Percentiles rank a stretch among this genome's conserved stretches.
Evolutionary conservation across 1,140 invertebrate genomes (phyloP).

Genomic region (Agrypnia vestita): DNA sequence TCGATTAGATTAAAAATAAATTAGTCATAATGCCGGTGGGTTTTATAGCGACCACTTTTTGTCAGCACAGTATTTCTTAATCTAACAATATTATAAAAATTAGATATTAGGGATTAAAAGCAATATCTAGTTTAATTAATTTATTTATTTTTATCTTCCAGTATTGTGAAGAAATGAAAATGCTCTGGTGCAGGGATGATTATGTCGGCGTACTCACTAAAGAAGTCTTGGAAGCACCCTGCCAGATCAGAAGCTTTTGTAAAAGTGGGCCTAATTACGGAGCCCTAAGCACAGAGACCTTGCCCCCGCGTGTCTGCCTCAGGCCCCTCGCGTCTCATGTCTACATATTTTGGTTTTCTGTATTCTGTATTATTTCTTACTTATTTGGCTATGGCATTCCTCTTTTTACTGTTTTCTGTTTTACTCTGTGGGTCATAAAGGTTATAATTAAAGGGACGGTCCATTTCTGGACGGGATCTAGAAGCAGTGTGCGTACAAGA

Average conservation of each 20-base stretch:
- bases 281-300: constrained; percentile 70
- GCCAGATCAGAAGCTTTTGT: constrained; percentile 74
- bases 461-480: constrained; percentile 38
- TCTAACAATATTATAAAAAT: too few species aligned
- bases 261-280: constrained; percentile 75
- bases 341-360: constrained; percentile 69
- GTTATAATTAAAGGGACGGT: constrained; percentile 49
- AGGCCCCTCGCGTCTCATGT: constrained; percentile 79
- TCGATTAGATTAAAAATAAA: too few species aligned
- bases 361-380: constrained; percentile 45
- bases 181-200: constrained; percentile 76
- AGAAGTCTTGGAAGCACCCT: constrained; percentile 78
- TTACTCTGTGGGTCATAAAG: constrained; percentile 44
- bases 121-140: too few species aligned
- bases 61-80: too few species aligned
- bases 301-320: constrained; percentile 82
- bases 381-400: constrained; percentile 48
- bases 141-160: constrained; percentile 68
- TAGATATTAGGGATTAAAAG: too few species aligned
- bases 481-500: constrained; percentile 8
- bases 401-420: constrained; percentile 36
- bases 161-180: constrained; percentile 77
- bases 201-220: constrained; percentile 78
- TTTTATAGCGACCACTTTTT: too few species aligned
- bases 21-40: too few species aligned